Percentiles rank a stretch among this genome's conserved stretches.
Evolutionary conservation across 2,113 vertebrate genomes (phyloP).

Genomic region (Prinia subflava): DNA sequence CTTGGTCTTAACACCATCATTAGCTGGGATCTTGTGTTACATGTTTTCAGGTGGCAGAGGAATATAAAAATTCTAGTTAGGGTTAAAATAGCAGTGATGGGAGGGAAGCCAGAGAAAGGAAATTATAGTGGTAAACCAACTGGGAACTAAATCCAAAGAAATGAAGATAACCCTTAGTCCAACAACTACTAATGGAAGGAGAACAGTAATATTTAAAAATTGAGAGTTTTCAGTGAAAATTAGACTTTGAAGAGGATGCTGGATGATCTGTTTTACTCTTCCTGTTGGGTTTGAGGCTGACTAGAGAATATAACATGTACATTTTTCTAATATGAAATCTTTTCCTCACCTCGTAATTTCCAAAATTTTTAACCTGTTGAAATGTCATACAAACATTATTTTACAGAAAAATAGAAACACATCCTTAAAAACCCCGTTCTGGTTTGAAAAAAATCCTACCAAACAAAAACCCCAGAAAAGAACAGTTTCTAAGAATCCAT

Average conservation of each 20-base stretch:
- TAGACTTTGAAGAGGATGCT: neutral
- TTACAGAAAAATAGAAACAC: neutral
- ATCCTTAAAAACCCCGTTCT: neutral
- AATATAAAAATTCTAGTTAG: neutral
- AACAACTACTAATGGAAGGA: neutral
- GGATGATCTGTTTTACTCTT: neutral
- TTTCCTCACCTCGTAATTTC: neutral
- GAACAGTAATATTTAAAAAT: neutral
- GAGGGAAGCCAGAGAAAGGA: neutral
- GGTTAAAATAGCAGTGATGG: neutral
- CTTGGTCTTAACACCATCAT: neutral
- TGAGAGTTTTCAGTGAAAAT: neutral
- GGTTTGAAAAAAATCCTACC: neutral
- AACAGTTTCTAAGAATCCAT: neutral
- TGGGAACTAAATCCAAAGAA: neutral
- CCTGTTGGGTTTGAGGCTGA: rapidly evolving
- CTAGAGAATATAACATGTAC: rapidly evolving
- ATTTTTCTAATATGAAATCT: neutral
- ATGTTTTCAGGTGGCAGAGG: rapidly evolving
- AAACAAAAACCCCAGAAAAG: neutral
- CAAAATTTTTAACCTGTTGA: neutral
- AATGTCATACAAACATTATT: neutral
- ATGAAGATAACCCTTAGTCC: neutral
- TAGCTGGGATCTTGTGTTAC: neutral
- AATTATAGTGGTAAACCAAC: neutral